phyloP scores from a whole-genome alignment of 2,797 vertebrate species.

The Melanotaenia trifasciata region DNA sequence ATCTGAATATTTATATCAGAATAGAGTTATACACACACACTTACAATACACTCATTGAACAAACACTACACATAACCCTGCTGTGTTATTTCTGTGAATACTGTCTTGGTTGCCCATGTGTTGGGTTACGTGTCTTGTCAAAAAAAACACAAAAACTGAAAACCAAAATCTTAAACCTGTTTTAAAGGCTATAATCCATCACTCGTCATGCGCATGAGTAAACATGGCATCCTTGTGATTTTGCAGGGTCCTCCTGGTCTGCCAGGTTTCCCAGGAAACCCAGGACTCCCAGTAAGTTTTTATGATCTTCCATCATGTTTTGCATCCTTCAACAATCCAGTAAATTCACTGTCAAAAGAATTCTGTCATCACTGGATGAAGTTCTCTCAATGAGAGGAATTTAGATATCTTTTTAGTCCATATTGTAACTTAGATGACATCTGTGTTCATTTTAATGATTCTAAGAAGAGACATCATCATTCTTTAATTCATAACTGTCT shows the following conservation, averaged over 20 bases:
- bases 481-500: constrained; percentile 3
- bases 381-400: neutral
- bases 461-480: no score
- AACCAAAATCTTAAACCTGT: neutral
- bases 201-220: constrained; percentile 10
- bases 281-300: constrained; percentile 93
- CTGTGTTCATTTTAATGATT: neutral
- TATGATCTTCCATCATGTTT: constrained; percentile 3
- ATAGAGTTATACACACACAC: no score
- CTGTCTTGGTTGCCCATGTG: no score
- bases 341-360: neutral
- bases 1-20: no score
- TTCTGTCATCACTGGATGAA: neutral
- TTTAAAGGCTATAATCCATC: neutral
- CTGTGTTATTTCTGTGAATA: no score
- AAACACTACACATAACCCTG: no score
- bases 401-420: neutral
- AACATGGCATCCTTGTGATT: constrained; percentile 42
- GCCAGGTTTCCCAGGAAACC: constrained; percentile 93
- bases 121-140: no score
- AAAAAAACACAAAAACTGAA: no score
- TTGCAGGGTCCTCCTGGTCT: constrained; percentile 89
- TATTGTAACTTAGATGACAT: neutral
- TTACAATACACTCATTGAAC: no score
- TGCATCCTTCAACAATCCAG: constrained; percentile 9